Conservation (phyloP, 2,888 invertebrate species). For the Gymnoscelis rufifasciata region DNA sequence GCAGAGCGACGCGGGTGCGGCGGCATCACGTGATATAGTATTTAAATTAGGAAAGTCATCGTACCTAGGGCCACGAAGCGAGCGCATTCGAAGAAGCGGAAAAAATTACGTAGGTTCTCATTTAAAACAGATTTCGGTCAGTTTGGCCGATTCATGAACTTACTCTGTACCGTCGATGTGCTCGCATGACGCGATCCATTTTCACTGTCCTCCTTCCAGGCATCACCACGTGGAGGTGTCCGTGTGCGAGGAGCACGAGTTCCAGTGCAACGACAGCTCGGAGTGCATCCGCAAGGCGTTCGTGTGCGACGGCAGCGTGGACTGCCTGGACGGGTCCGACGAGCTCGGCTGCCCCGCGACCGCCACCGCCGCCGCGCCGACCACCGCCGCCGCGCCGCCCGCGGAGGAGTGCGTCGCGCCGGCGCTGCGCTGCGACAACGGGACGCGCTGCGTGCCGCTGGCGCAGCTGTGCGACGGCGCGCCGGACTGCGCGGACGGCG, state of each 20-base stretch:
- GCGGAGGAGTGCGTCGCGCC: slow-evolving; percentile 67
- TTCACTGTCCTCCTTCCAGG: slow-evolving; percentile 24
- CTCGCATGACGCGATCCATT: not conserved
- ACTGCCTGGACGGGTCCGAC: slow-evolving; percentile 87
- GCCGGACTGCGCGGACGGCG: slow-evolving; percentile 84
- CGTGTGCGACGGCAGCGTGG: slow-evolving; percentile 83
- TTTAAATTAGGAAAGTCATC: too few relatives aligned
- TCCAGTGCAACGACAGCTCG: slow-evolving; percentile 76
- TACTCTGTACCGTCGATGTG: not conserved
- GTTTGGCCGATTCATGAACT: too few relatives aligned
- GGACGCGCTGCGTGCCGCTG: slow-evolving; percentile 84
- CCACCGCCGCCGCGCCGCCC: slow-evolving; percentile 20
- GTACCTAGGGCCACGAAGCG: too few relatives aligned
- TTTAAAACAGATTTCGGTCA: too few relatives aligned
- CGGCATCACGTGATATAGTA: too few relatives aligned
- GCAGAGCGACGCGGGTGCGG: too few relatives aligned
- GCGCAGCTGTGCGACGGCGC: slow-evolving; percentile 85
- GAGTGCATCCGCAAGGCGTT: slow-evolving; percentile 83
- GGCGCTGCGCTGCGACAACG: slow-evolving; percentile 83
- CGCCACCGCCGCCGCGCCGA: slow-evolving; percentile 16
- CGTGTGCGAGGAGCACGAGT: slow-evolving; percentile 81
- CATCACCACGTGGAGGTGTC: slow-evolving; percentile 29
- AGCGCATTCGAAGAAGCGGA: too few relatives aligned
- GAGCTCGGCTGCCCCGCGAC: slow-evolving; percentile 79
- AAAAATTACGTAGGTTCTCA: too few relatives aligned